These are phyloP conservation scores for Hydra vulgaris DNA, from an alignment of 30 jellyfish, hydroid and myxozoan genomes.

Conservation along the genomic window DNA sequence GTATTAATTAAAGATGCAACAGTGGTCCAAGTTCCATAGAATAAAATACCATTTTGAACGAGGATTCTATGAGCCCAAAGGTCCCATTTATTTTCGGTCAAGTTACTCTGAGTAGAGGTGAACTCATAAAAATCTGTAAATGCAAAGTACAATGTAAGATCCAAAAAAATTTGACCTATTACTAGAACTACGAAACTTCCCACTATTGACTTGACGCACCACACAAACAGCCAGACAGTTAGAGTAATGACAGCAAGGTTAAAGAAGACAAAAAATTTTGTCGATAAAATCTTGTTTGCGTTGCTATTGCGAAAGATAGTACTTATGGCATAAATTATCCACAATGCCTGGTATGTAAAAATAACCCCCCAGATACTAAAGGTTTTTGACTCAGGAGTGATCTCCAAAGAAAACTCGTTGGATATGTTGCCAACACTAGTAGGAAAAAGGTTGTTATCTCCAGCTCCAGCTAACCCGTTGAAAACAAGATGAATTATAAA, in stretches of 20 bases:
- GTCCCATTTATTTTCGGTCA: constrained; percentile 22
- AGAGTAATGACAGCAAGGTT: constrained; percentile 30
- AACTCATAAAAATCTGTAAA: constrained; percentile 27
- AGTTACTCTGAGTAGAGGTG: constrained; percentile 9
- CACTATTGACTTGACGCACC: constrained; percentile 47
- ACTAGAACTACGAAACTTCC: constrained; percentile 46
- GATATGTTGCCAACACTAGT: constrained; percentile 50
- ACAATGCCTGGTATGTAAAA: constrained; percentile 34
- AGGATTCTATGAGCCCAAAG: constrained; percentile 54
- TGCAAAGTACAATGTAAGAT: constrained; percentile 33
- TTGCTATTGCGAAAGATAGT: constrained; percentile 37
- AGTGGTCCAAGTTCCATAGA: constrained; percentile 57
- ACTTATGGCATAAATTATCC: constrained; percentile 49
- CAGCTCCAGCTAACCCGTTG: constrained; percentile 17
- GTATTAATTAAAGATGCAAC: constrained; percentile 44
- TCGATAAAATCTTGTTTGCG: constrained; percentile 46
- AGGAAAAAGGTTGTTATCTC: constrained; percentile 38
- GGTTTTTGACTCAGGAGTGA: constrained; percentile 58
- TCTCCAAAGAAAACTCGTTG: constrained; percentile 19
- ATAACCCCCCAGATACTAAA: constrained; percentile 66
- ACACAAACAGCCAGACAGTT: constrained; percentile 44
- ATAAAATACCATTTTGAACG: constrained; percentile 50
- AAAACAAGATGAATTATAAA: constrained; percentile 11
- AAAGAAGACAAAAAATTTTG: constrained; percentile 33
- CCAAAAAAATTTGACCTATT: constrained; percentile 32